Percentiles rank a stretch among this genome's conserved stretches.
Evolutionary conservation across 2,888 invertebrate genomes (phyloP).

Genomic region (Pediacus dermestoides): DNA sequence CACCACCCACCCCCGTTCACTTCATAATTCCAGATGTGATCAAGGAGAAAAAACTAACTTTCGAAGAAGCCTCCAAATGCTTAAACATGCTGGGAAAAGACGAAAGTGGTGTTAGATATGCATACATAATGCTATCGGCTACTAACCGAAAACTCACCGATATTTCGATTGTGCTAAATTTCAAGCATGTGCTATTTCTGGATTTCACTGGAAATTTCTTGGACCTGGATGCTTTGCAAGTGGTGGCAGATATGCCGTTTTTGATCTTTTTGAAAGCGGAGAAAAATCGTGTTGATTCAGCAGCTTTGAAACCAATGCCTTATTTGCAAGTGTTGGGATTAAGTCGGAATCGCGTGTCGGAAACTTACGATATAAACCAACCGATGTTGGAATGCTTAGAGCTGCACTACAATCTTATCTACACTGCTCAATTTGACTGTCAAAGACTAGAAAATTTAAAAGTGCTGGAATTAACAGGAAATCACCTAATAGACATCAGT

Average conservation of each 20-base stretch:
- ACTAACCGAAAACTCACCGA: slow-evolving; percentile 54
- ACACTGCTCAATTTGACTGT: slow-evolving; percentile 37
- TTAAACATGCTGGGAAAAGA: slow-evolving; percentile 47
- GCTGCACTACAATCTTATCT: slow-evolving; percentile 49
- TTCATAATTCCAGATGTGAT: slow-evolving; percentile 27
- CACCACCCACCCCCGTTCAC: slow-evolving; percentile 13
- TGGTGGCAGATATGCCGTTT: slow-evolving; percentile 53
- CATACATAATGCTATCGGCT: slow-evolving; percentile 57
- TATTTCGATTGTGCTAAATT: slow-evolving; percentile 52
- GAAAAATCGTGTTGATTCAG: slow-evolving; percentile 53
- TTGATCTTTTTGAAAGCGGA: slow-evolving; percentile 58
- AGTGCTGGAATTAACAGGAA: slow-evolving; percentile 56
- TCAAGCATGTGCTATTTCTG: slow-evolving; percentile 57
- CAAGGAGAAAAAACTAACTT: slow-evolving; percentile 38
- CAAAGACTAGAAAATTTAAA: slow-evolving; percentile 46
- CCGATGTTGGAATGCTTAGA: slow-evolving; percentile 57
- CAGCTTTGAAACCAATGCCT: slow-evolving; percentile 52
- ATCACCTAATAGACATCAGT: slow-evolving; percentile 50
- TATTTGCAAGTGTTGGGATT: slow-evolving; percentile 61
- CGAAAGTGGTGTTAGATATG: slow-evolving; percentile 52
- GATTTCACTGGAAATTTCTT: slow-evolving; percentile 57
- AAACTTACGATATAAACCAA: slow-evolving; percentile 55
- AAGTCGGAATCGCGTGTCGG: slow-evolving; percentile 54
- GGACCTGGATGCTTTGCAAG: slow-evolving; percentile 51
- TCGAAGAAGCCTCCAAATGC: slow-evolving; percentile 45